Evolutionary conservation across 2,888 invertebrate genomes (phyloP).

Genomic region (Synanthedon formicaeformis): DNA sequence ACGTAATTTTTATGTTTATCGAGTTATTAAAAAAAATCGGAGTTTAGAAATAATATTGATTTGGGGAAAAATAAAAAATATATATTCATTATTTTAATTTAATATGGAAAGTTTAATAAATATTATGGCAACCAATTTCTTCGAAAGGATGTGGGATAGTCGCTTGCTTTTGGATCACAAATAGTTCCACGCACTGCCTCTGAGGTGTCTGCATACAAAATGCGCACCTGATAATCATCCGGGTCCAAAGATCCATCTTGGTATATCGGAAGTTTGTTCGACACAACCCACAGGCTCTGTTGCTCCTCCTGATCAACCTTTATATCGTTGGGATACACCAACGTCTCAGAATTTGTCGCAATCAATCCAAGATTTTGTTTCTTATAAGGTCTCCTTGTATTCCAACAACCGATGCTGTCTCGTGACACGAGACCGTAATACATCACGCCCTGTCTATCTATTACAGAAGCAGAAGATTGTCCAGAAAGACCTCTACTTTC

Average conservation of each 20-base stretch:
- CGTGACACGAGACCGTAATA: slow-evolving; percentile 83
- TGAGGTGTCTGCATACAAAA: slow-evolving; percentile 74
- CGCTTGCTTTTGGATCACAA: slow-evolving; percentile 72
- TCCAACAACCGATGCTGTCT: slow-evolving; percentile 85
- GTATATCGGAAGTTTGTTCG: slow-evolving; percentile 80
- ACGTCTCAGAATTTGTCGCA: slow-evolving; percentile 71
- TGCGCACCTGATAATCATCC: slow-evolving; percentile 78
- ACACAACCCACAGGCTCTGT: slow-evolving; percentile 82
- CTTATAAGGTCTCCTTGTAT: slow-evolving; percentile 77
- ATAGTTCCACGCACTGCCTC: slow-evolving; percentile 75
- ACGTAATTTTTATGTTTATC: too few species aligned
- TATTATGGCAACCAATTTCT: slow-evolving; percentile 24
- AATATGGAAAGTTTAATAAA: neutral
- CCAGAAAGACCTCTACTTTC: slow-evolving; percentile 72
- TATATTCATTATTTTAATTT: neutral
- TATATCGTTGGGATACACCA: slow-evolving; percentile 85
- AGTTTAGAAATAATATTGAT: too few species aligned
- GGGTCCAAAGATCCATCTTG: slow-evolving; percentile 74
- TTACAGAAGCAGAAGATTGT: slow-evolving; percentile 80
- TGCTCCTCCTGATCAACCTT: slow-evolving; percentile 77
- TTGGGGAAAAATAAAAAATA: too few species aligned
- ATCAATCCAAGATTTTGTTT: slow-evolving; percentile 73
- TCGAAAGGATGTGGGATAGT: slow-evolving; percentile 7
- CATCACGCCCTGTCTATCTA: slow-evolving; percentile 79
- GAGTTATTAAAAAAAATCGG: too few species aligned